Evolutionary conservation across 2,888 invertebrate species (phyloP).

Genomic region (Pandemis corylana): DNA sequence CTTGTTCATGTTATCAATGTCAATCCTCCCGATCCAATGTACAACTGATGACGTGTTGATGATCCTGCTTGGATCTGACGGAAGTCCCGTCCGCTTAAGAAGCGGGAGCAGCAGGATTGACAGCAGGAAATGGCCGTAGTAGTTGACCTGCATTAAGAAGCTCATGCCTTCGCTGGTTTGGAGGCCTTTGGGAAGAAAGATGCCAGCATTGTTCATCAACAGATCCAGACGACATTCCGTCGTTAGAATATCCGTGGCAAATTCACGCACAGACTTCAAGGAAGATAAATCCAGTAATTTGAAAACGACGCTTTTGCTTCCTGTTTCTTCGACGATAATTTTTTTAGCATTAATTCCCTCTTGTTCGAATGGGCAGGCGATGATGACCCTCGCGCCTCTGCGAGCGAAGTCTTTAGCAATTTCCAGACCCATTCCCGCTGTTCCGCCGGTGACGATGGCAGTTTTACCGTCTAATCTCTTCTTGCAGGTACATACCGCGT

Average conservation of each 20-base stretch:
- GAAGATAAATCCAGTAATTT: conserved; percentile 91
- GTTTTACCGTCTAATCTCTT: conserved; percentile 70
- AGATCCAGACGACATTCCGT: conserved; percentile 91
- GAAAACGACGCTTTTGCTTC: conserved; percentile 88
- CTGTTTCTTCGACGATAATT: conserved; percentile 86
- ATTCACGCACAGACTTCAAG: conserved; percentile 90
- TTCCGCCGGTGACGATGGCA: conserved; percentile 74
- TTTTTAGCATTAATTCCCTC: conserved; percentile 78
- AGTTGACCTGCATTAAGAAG: conserved; percentile 95
- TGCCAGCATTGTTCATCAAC: conserved; percentile 95
- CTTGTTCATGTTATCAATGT: conserved; percentile 89
- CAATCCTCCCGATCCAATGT: conserved; percentile 88
- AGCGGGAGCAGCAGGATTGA: conserved; percentile 94
- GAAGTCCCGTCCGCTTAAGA: conserved; percentile 83
- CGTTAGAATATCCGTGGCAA: conserved; percentile 90
- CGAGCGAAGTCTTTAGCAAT: conserved; percentile 73
- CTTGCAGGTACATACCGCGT: conserved; percentile 72
- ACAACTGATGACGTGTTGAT: conserved; percentile 90
- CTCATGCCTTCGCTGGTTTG: conserved; percentile 93
- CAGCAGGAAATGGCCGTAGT: conserved; percentile 95
- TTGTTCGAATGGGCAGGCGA: conserved; percentile 72
- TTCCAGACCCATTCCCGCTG: conserved; percentile 73
- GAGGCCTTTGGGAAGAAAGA: conserved; percentile 85
- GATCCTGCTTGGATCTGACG: conserved; percentile 85
- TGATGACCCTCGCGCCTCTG: conserved; percentile 72